Evolutionary conservation across 2,113 vertebrate species (phyloP), one percentile per base, ranked within the genome.

Genomic region (Circaetus cinerascens): DNA sequence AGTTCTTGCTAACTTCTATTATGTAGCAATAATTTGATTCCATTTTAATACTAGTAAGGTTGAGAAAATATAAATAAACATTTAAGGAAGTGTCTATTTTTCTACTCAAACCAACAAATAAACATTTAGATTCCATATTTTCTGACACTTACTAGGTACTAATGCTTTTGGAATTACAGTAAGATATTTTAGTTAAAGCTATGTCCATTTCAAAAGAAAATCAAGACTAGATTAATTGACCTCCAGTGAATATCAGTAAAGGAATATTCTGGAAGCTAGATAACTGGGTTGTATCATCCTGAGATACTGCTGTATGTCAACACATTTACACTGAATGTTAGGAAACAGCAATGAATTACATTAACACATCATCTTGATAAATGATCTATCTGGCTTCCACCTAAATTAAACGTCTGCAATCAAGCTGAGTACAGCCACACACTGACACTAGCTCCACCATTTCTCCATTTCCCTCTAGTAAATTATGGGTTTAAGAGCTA

Each of bases 291-390:
- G 30, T 87, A 86, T 96, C 88, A 97, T 88, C 73, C 40, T 97
- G 96, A 98, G 77, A 96, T 97, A 98, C 94, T 93, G 78, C 38
- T 79, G 38, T 50, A 73, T 40, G 51, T 90, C 83, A 85, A 48
- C 60, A 86, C 46, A 74, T 30, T 64, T 72, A 93, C 80, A 93
- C 75, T 96, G 91, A 96, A 75, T 86, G 40, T 88, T 94, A 75
- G 95, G 84, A 97, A 96, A 84, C 82, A n/a, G 88, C 66, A 74
- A 88, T 96, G 92, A 97, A 93, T 96, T 97, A 95, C 68, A 87
- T 92, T 96, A 96, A 96, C 90, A 95, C 80, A 92, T 97, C 97
- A 57, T 53, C 78, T 77, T 98, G 98, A 98, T 97, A 97, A 98
- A 98, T 95, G 94, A 95, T 96, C 86, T 74, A 34, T 93, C 94